Percentiles rank a stretch among this genome's conserved stretches.
These are phyloP conservation scores for Corythornis cristatus DNA, from an alignment of 2,113 vertebrate species.

Conservation along the genomic window DNA sequence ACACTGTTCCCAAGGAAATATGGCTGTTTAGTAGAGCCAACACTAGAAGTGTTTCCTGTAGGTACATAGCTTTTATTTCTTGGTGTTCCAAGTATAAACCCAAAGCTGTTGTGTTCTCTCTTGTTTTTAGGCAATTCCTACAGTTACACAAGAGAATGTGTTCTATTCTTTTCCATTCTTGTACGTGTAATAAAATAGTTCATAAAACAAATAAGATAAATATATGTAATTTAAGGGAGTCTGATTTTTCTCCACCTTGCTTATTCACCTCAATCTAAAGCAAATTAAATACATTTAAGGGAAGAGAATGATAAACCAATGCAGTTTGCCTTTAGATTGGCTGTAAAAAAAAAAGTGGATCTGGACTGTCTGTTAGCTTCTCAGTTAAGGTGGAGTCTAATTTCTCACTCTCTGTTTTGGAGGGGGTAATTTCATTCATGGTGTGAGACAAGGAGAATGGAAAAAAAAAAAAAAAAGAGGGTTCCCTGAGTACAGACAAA, in stretches of 20 bases:
- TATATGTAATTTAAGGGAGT: not conserved
- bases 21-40: not conserved
- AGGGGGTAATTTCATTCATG: not conserved
- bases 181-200: not conserved
- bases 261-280: not conserved
- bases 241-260: not conserved
- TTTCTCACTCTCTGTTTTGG: not conserved
- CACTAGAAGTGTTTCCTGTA: not conserved
- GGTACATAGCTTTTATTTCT: not conserved
- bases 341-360: not conserved
- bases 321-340: not conserved
- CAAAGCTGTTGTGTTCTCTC: not conserved
- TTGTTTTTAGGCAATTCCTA: not conserved
- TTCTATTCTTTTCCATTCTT: not conserved
- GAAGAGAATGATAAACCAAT: not conserved
- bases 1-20: not conserved
- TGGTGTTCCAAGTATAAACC: not conserved
- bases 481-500: not conserved
- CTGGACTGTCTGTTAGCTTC: not conserved
- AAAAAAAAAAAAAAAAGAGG: not conserved
- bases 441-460: not conserved
- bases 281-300: not conserved
- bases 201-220: not conserved
- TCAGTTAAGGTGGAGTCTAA: not conserved
- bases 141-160: not conserved